These are phyloP conservation scores for Seriola quinqueradiata DNA, from an alignment of 2,113 vertebrate species.

Conservation along the genomic window DNA sequence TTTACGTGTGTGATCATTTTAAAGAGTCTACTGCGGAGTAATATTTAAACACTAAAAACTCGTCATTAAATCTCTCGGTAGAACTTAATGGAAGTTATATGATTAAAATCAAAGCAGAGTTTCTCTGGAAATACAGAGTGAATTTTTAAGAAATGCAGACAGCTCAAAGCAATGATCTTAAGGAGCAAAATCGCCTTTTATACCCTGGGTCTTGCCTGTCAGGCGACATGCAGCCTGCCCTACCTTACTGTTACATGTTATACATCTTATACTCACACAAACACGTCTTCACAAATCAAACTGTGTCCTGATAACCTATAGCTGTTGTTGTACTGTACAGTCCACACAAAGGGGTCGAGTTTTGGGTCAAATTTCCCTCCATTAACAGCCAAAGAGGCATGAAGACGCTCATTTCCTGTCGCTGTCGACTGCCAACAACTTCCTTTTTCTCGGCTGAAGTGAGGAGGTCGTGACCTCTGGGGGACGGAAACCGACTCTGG, in stretches of 20 bases:
- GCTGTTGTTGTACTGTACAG: neutral
- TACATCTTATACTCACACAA: too few species aligned
- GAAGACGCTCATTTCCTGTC: constrained; percentile 23
- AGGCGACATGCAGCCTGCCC: too few species aligned
- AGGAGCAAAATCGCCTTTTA: too few species aligned
- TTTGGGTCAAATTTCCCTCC: neutral
- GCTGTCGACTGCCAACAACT: neutral
- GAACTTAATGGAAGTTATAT: neutral
- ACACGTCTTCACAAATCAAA: neutral
- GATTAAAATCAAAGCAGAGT: neutral
- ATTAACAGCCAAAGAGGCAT: constrained; percentile 1
- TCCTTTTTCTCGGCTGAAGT: neutral
- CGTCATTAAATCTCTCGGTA: neutral
- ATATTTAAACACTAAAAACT: neutral
- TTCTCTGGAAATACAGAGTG: neutral
- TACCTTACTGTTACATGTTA: too few species aligned
- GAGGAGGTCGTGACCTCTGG: constrained; percentile 36
- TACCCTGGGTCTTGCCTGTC: too few species aligned
- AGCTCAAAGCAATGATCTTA: too few species aligned
- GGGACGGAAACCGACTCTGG: neutral
- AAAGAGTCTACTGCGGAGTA: neutral
- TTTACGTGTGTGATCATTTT: neutral
- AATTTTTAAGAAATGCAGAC: neutral
- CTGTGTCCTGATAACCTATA: neutral
- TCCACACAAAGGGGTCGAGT: neutral